Evolutionary conservation across 2,888 invertebrate species (phyloP).

Genomic region (Philopedon plagiatum): DNA sequence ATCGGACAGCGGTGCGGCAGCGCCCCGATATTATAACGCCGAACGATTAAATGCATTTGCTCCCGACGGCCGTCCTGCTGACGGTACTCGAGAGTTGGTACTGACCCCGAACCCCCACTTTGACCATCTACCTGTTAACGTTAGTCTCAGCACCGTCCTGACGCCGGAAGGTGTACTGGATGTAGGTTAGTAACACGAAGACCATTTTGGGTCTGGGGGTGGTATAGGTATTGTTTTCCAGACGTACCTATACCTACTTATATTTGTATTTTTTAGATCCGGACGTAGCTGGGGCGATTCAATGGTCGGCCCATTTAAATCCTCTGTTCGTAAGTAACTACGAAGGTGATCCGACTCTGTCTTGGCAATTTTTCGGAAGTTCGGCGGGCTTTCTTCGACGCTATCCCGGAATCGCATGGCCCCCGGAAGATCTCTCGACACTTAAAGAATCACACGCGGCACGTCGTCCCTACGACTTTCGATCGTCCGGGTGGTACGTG

Average conservation of each 20-base stretch:
- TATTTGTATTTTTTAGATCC: conserved; percentile 72
- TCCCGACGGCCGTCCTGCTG: conserved; percentile 80
- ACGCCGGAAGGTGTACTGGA: conserved; percentile 87
- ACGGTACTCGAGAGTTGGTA: conserved; percentile 79
- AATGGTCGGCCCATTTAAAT: conserved; percentile 96
- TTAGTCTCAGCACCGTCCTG: conserved; percentile 89
- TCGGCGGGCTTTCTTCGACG: conserved; percentile 95
- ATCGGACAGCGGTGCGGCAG: conserved; percentile 63
- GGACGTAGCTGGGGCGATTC: conserved; percentile 90
- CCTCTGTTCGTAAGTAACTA: conserved; percentile 91
- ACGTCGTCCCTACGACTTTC: conserved; percentile 92
- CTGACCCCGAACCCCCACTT: conserved; percentile 87
- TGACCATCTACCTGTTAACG: conserved; percentile 88
- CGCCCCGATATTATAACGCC: conserved; percentile 82
- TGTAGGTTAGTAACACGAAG: conserved; percentile 70
- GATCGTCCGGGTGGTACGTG: conserved; percentile 96
- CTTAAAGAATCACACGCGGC: conserved; percentile 82
- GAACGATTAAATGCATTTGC: conserved; percentile 85
- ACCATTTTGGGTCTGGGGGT: no score
- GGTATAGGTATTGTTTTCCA: no score
- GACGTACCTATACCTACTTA: no score
- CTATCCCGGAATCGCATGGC: conserved; percentile 94
- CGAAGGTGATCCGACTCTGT: conserved; percentile 89
- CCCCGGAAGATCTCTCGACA: conserved; percentile 77
- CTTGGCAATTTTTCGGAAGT: conserved; percentile 99